Conservation (phyloP, 2,797 vertebrate genomes). For the Coilia nasus region DNA sequence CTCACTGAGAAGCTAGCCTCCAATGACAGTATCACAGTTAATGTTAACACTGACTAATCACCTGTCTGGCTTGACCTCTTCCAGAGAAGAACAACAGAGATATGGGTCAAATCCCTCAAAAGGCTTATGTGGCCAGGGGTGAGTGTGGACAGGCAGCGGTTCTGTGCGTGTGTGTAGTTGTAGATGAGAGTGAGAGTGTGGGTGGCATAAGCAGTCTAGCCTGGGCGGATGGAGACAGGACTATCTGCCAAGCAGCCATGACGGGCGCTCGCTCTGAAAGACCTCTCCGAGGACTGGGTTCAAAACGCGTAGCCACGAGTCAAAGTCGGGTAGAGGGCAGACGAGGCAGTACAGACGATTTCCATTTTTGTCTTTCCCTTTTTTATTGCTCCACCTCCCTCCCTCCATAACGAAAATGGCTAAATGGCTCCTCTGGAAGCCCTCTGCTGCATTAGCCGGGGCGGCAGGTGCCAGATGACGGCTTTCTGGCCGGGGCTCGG, state of each 20-base stretch:
- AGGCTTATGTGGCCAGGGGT: conserved; percentile 61
- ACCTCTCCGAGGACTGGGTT: neutral
- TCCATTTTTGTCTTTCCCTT: neutral
- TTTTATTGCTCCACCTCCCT: neutral
- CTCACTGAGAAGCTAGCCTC: conserved; percentile 43
- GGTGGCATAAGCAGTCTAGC: neutral
- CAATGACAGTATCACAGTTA: conserved; percentile 37
- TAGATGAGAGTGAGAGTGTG: neutral
- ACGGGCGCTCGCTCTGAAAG: neutral
- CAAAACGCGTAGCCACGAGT: neutral
- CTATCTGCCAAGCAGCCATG: conserved; percentile 11
- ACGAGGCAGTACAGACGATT: neutral
- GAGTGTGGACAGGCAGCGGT: neutral
- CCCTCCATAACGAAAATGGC: conserved; percentile 47
- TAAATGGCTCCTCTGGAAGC: conserved; percentile 56
- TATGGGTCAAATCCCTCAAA: conserved; percentile 70
- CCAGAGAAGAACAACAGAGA: conserved; percentile 64
- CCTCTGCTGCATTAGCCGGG: conserved; percentile 58
- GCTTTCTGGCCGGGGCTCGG: conserved; percentile 46
- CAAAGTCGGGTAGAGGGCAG: conserved; percentile 16
- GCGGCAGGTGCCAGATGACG: conserved; percentile 63
- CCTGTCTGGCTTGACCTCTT: conserved; percentile 65
- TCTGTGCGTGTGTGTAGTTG: neutral
- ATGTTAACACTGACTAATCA: conserved; percentile 65
- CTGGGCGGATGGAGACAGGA: neutral